Evolutionary conservation across 2,113 vertebrate genomes (phyloP).

Genomic region (Charina bottae): DNA sequence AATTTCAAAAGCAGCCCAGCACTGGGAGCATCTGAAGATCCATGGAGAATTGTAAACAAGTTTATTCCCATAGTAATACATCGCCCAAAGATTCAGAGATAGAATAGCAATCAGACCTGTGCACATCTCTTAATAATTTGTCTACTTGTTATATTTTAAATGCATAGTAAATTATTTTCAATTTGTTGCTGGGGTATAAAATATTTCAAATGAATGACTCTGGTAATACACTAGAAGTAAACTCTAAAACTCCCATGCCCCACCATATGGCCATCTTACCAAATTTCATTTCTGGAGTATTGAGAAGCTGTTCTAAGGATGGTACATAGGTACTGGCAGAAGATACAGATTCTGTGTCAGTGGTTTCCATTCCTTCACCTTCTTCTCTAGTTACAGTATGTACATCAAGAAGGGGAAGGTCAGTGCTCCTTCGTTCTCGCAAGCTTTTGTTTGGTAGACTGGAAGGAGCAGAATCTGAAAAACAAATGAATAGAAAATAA

Average conservation of each 20-base stretch:
- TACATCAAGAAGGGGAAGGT: conserved; percentile 81
- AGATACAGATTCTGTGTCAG: conserved; percentile 84
- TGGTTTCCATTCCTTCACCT: conserved; percentile 96
- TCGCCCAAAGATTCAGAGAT: background rate
- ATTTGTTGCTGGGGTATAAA: background rate
- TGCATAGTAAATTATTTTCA: background rate
- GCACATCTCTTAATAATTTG: background rate
- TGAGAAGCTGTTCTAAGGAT: conserved; percentile 94
- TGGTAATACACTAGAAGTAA: background rate
- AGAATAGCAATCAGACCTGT: background rate
- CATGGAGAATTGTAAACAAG: background rate
- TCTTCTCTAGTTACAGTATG: conserved; percentile 88
- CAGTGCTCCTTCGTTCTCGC: conserved; percentile 79
- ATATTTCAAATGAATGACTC: background rate
- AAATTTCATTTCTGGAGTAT: conserved; percentile 82
- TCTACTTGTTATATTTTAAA: background rate
- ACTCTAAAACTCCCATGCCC: background rate
- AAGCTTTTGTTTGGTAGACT: conserved; percentile 76
- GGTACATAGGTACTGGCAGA: conserved; percentile 76
- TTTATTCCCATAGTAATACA: background rate
- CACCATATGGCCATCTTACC: conserved; percentile 71
- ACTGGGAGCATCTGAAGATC: background rate
- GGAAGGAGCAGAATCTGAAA: conserved; percentile 72
- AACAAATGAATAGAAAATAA: conserved; percentile 14
- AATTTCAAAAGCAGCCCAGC: background rate